Base-by-base conservation (phyloP, 2,113 vertebrate genomes). In the Zapornia atra region DNA sequence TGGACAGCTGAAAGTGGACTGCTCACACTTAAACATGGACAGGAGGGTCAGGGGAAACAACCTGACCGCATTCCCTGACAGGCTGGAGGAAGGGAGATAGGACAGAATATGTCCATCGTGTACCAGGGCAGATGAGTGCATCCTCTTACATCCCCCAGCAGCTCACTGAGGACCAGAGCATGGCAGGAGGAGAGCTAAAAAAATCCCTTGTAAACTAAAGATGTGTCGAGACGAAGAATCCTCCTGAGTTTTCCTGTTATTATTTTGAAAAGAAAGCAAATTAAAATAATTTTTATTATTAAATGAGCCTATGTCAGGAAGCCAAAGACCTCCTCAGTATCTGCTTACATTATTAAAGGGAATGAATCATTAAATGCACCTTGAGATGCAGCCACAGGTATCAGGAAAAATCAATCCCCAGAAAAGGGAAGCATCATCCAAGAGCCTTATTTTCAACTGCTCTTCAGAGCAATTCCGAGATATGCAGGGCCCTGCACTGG, bases 321-420 rank as follows among this genome's bases (percentile, higher is more conserved):
- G 65, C 69, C 66, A 56, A 88, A 75, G 68, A 36, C 44, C 86
- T 94, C 63, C 53, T 94, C 91, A 78, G 64, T 95, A 91, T 64
- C 95, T 92, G 64, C 34, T 75, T 89, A 80, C 75, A 92, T 92
- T 92, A 94, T 94, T 94, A 86, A 96, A 95, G 69, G 53, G 77
- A 34, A 94, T 78, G 69, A 92, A 94, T 92, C 80, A 94, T 82
- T 92, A 80, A 96, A 86, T 38, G 64, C 54, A 75, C 57, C 59
- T 92, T 63, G 81, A 95, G 86, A 84, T 42, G 81, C 66, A 82
- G 56, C 48, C 73, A 33, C 7, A 28, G 50, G 40, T 29, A 63
- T 14, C 75, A 59, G 70, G 70, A 88, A 57, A 85, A 95, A 95
- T 82, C 93, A 85, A 50, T 85, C 17, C 50, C 48, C 22, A 25